These are phyloP conservation scores for Ictalurus furcatus DNA, from an alignment of 2,113 vertebrate species.

Conservation along the genomic window DNA sequence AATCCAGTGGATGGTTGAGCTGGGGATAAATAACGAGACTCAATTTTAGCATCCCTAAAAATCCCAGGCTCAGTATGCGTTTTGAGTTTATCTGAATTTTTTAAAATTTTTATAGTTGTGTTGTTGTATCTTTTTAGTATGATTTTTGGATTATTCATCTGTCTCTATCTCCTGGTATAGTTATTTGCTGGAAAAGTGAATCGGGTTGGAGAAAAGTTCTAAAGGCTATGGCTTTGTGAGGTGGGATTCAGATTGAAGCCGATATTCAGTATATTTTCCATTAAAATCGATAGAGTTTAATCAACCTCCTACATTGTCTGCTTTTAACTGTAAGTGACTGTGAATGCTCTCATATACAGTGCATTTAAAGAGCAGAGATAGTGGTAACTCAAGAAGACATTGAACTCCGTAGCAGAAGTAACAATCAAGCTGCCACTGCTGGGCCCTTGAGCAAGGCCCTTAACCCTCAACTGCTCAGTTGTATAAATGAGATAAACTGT, in stretches of 20 bases:
- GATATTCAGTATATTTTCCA: constrained; percentile 75
- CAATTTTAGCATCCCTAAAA: constrained; percentile 45
- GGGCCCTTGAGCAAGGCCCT: neutral
- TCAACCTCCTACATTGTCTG: constrained; percentile 66
- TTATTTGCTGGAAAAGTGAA: constrained; percentile 66
- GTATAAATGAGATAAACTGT: neutral
- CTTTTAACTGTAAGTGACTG: constrained; percentile 69
- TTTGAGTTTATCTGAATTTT: constrained; percentile 39
- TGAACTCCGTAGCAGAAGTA: neutral
- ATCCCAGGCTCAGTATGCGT: constrained; percentile 40
- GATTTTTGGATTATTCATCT: constrained; percentile 65
- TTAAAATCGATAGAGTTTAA: constrained; percentile 66
- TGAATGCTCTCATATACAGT: constrained; percentile 68
- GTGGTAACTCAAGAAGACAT: constrained; percentile 11
- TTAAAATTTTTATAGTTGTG: constrained; percentile 64
- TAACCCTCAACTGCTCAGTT: neutral
- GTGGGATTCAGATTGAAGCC: constrained; percentile 71
- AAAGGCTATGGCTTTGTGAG: constrained; percentile 65
- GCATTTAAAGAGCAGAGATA: constrained; percentile 66
- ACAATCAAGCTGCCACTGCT: neutral
- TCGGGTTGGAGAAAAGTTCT: constrained; percentile 66
- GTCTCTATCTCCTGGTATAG: constrained; percentile 64
- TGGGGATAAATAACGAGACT: constrained; percentile 54
- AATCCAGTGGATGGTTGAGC: constrained; percentile 50
- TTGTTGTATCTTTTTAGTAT: constrained; percentile 69